phyloP scores from a whole-genome alignment of 2,113 vertebrate genomes.

The Zosterops pallidus region DNA sequence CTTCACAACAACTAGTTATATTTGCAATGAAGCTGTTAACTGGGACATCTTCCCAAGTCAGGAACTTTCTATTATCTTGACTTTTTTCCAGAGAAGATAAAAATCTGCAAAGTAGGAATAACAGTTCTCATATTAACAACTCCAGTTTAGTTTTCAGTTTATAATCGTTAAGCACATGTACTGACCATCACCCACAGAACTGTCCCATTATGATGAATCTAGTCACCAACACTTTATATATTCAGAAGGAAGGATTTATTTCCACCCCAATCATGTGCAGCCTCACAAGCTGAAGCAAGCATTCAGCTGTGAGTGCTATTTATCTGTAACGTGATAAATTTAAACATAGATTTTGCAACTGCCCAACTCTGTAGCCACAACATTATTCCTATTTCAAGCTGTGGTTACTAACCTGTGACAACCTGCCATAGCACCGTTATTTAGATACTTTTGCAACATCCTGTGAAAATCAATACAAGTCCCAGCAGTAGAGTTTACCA shows the following conservation, averaged over 20 bases:
- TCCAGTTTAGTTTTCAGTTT: background rate
- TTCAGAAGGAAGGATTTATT: background rate
- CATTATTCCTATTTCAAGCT: background rate
- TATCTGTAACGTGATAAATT: constrained; percentile 7
- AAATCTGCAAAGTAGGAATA: background rate
- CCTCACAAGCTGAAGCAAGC: background rate
- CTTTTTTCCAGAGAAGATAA: background rate
- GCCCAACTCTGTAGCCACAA: background rate
- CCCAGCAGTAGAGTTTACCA: background rate
- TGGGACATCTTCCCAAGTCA: background rate
- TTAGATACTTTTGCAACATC: background rate
- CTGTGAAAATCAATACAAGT: background rate
- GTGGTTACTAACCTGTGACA: background rate
- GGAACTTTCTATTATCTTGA: background rate
- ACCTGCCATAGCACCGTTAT: background rate
- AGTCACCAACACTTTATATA: background rate
- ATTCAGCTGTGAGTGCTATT: background rate
- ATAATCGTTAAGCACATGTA: background rate
- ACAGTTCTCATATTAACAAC: background rate
- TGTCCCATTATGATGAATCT: background rate
- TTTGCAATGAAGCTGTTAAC: background rate
- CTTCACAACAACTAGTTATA: background rate
- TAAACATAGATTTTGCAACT: background rate
- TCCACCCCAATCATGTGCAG: background rate
- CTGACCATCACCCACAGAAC: background rate